These are phyloP conservation scores for Drosophila tanythrix DNA, from an alignment of 2,888 invertebrate genomes.

Conservation along the genomic window DNA sequence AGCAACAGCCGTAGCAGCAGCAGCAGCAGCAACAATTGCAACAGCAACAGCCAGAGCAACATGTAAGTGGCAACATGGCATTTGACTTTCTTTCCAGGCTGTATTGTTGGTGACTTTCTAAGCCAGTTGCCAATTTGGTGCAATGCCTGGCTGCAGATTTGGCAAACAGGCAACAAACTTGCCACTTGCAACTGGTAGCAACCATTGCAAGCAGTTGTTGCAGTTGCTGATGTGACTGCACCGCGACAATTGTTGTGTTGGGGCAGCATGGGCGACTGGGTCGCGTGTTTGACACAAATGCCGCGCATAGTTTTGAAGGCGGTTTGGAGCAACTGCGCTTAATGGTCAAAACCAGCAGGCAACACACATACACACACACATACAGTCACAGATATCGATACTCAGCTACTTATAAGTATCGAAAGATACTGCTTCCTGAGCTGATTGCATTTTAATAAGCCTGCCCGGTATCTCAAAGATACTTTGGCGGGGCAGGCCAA, in stretches of 20 bases:
- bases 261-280: slow-evolving; percentile 64
- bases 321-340: slow-evolving; percentile 70
- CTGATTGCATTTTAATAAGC: slow-evolving; percentile 78
- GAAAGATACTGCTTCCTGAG: slow-evolving; percentile 63
- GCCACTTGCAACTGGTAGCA: slow-evolving; percentile 38
- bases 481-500: slow-evolving; percentile 20
- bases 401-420: slow-evolving; percentile 17
- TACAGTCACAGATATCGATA: slow-evolving; percentile 18
- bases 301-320: slow-evolving; percentile 79
- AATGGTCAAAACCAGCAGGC: slow-evolving; percentile 70
- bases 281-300: slow-evolving; percentile 81
- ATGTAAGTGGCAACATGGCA: slow-evolving; percentile 62
- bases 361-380: slow-evolving; percentile 17
- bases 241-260: slow-evolving; percentile 65
- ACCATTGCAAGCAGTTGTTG: slow-evolving; percentile 16
- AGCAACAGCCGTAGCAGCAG: slow-evolving; percentile 29
- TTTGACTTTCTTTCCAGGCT: slow-evolving; percentile 77
- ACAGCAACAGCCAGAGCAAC: slow-evolving; percentile 45
- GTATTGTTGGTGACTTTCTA: slow-evolving; percentile 65
- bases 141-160: slow-evolving; percentile 60
- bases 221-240: slow-evolving; percentile 1
- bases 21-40: slow-evolving; percentile 31
- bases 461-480: slow-evolving; percentile 51
- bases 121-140: slow-evolving; percentile 80
- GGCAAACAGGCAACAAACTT: slow-evolving; percentile 49